Evolutionary conservation across 1,140 invertebrate species (phyloP).

Genomic region (Drosophila novamexicana): DNA sequence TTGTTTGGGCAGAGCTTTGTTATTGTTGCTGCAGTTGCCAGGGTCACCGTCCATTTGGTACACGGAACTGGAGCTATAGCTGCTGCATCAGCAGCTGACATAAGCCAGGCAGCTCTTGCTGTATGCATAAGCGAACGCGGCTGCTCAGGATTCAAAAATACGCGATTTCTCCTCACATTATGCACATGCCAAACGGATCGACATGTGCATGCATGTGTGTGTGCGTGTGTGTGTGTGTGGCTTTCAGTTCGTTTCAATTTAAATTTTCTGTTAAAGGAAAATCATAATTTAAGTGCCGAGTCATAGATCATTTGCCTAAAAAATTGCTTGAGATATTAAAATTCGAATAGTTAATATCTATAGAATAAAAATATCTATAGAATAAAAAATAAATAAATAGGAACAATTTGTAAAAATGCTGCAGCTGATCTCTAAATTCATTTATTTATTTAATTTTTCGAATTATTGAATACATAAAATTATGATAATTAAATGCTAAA

Average conservation of each 20-base stretch:
- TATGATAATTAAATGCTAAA: too few relatives aligned
- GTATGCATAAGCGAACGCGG: constrained; percentile 62
- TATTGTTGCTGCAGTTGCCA: constrained; percentile 19
- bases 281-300: neutral
- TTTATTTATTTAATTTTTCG: too few relatives aligned
- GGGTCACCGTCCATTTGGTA: constrained; percentile 8
- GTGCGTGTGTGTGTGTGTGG: neutral
- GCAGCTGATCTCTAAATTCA: too few relatives aligned
- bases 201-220: neutral
- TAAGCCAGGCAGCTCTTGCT: constrained; percentile 56
- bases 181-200: constrained; percentile 62
- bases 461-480: too few relatives aligned
- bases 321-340: neutral
- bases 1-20: constrained; percentile 36
- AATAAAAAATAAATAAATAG: too few relatives aligned
- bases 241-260: constrained; percentile 36
- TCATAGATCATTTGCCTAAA: neutral
- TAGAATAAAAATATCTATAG: too few relatives aligned
- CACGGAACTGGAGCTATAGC: constrained; percentile 37
- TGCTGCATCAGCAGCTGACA: constrained; percentile 46
- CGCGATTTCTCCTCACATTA: constrained; percentile 60
- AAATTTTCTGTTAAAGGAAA: constrained; percentile 12
- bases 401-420: too few relatives aligned
- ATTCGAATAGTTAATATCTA: too few relatives aligned
- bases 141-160: constrained; percentile 73